Percentiles rank a stretch among this genome's conserved stretches.
Conservation (phyloP, 2,113 vertebrate genomes). For the Nesospiza acunhae region DNA sequence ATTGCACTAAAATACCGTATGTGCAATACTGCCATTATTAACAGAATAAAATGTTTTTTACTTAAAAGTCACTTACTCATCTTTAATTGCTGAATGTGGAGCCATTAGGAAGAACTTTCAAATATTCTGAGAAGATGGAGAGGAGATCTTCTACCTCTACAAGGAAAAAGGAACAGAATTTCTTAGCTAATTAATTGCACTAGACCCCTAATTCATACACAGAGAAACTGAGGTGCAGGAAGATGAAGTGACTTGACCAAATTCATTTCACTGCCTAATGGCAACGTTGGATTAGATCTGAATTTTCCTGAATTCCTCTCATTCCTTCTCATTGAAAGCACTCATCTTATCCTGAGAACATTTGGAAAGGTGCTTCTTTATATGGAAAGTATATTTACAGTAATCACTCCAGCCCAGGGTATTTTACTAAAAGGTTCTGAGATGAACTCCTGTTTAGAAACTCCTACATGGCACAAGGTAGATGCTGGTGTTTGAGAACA, state of each 20-base stretch:
- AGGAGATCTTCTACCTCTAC: neutral
- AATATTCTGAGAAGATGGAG: neutral
- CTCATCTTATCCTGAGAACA: neutral
- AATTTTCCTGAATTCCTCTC: neutral
- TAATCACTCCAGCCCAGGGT: neutral
- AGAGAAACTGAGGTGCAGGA: neutral
- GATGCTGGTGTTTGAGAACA: neutral
- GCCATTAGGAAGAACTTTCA: neutral
- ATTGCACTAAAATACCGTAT: neutral
- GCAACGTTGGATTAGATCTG: neutral
- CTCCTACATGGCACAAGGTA: neutral
- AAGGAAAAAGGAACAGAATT: neutral
- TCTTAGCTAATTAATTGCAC: neutral
- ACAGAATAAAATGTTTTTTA: neutral
- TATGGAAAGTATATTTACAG: neutral
- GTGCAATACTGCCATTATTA: neutral
- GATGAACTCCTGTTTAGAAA: neutral
- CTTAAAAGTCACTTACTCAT: neutral
- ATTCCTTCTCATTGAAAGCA: neutral
- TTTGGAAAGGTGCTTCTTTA: neutral
- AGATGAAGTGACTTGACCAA: neutral
- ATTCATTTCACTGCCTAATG: neutral
- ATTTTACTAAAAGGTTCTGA: neutral
- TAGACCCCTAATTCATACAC: rapidly evolving
- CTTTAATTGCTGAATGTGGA: neutral